Evolutionary conservation across 2,888 invertebrate species (phyloP), one percentile per base, ranked within the genome.

Genomic region (Mycalesis mineus): DNA sequence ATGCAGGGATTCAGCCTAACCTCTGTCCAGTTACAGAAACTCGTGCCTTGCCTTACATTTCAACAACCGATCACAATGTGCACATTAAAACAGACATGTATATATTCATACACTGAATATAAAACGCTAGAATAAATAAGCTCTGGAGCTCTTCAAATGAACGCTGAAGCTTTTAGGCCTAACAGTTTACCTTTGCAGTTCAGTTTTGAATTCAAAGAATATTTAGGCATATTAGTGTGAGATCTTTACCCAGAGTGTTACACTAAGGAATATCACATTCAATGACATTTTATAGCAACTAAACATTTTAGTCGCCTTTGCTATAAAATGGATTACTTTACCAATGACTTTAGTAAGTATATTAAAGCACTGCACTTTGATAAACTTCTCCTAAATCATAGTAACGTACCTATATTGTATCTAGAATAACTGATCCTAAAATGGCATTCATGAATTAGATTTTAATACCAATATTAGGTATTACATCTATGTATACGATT

Each of bases 111-210:
- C 55, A 63, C 36, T 60, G 60, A 61, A 62, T 64, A 63, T 41
- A 61, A 61, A 73, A 70, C 67, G 68, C 77, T 84, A 82, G 68
- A 73, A 68, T 82, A 87, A 80, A 86, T 85, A 87, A 87, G 87
- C 87, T 87, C 87, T 69, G 7, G 78, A 77, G 75, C 75, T 63
- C 64, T 71, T 69, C 60, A 75, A 80, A 77, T 66, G 64, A 80
- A 80, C 72, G 71, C 72, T 70, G 64, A 68, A 82, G 80, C 75
- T 73, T 75, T 22, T 84, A 85, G 85, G 85, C 86, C 86, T 75
- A 71, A 33, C 13, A 28, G n/a, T 67, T 62, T 54, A 44, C 31
- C 45, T 55, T 37, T 17, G 41, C 41, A n/a, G 22, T 42, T 42
- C 17, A 22, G 22, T 22, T 42, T 42, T 22, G 17, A 42, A 22